Evolutionary conservation across 2,888 invertebrate genomes (phyloP), one percentile per base, ranked within the genome.

Genomic region (Caenorhabditis zanzibari): DNA sequence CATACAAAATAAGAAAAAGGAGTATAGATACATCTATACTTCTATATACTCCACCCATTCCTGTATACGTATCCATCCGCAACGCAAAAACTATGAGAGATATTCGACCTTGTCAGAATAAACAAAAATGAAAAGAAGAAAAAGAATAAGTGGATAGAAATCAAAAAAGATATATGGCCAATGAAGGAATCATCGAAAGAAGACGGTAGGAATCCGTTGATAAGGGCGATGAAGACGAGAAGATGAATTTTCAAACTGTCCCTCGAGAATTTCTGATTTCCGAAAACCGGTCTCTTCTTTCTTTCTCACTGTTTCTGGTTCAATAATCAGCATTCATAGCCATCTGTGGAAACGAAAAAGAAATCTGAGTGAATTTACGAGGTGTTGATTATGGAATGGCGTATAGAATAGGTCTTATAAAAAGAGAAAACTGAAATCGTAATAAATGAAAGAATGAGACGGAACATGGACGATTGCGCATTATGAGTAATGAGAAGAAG

Each of bases 121-220:
- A 61, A 76, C 69, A 76, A 58, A n/a, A 74, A 41, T 41, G 54
- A 14, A 12, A n/a, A n/a, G n/a, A n/a, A n/a, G n/a, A n/a, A n/a
- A n/a, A 28, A 22, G 14, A 14, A 19, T 35, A 26, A 19, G 49
- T 19, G 49, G 49, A 38, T n/a, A 24, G 58, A 49, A 73, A 59
- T 80, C 44, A 68, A 72, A 80, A 52, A 73, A 80, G 80, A 80
- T 72, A 80, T 66, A 73, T 49, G 63, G 52, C 64, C 61, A 74
- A 49, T 22, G 63, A 38, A 64, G 63, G 63, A 61, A 61, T 61
- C 32, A 52, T 54, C 63, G 61, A n/a, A 10, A 22, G 35, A 54
- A 38, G 19, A 56, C 22, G 58, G 47, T 26, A 61, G 63, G 68
- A 71, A 68, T 71, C 68, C 58, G 75, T 35, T 77, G 68, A 77